Evolutionary conservation across 2,888 invertebrate species (phyloP).

Genomic region (Stenodera caucasica): DNA sequence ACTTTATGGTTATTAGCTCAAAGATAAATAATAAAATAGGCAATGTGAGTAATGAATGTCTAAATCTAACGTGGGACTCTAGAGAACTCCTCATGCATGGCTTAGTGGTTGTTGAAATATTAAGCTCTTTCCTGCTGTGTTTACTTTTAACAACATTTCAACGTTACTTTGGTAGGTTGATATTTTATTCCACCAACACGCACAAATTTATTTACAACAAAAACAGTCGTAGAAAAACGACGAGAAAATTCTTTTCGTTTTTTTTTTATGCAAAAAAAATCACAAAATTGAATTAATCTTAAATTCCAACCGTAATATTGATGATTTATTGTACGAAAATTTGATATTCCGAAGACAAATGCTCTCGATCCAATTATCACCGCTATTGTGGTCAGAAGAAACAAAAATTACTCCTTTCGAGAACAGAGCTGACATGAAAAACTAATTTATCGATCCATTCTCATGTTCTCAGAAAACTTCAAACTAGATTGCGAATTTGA

Average conservation of each 20-base stretch:
- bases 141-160: conserved; percentile 25
- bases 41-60: conserved; percentile 36
- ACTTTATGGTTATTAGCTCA: conserved; percentile 34
- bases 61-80: conserved; percentile 32
- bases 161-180: background rate
- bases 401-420: too few species aligned
- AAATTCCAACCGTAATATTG: background rate
- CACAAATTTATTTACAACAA: background rate
- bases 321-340: background rate
- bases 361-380: too few species aligned
- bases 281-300: background rate
- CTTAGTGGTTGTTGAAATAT: conserved; percentile 32
- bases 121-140: conserved; percentile 27
- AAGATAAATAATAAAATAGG: conserved; percentile 39
- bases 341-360: background rate
- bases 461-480: too few species aligned
- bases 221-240: too few species aligned
- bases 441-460: too few species aligned
- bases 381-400: too few species aligned
- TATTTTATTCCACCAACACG: too few species aligned
- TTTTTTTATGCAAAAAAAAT: too few species aligned
- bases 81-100: conserved; percentile 36
- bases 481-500: too few species aligned
- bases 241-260: background rate
- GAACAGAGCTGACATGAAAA: too few species aligned